Base-by-base conservation (phyloP, 2,888 invertebrate genomes). In the Syritta pipiens region DNA sequence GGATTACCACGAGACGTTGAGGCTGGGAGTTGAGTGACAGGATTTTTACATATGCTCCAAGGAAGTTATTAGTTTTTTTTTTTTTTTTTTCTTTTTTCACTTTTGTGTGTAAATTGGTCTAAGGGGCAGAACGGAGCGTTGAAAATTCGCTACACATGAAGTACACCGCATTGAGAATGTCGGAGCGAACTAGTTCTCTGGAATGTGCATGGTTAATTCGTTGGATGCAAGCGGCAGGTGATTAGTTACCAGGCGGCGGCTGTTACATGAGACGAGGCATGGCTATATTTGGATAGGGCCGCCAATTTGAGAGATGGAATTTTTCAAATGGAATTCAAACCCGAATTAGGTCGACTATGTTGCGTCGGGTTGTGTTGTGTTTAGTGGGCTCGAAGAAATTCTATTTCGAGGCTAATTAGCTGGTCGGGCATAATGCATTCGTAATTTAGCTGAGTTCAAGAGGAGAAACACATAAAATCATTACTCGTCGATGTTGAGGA, bases 11-110 rank as follows among this genome's bases (percentile, higher is more conserved):
- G 51, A 60, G 69, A 67, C 44, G 65, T 17, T 55, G 53, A 51
- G 49, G 59, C 49, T 49, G 10, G 37, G 17, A 26, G 6, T 55
- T 12, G 65, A 55, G 42, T 60, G 49, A 67, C 67, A 77, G 63
- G 63, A 65, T 77, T 65, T 75, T 75, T 76, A 69, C 71, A 71
- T 71, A 71, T n/a, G n/a, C 35, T 65, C 14, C 63, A 71, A 71
- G 76, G 71, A 77, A 77, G 71, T 77, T 71, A 77, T 71, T 59
- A 76, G 71, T 59, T 77, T 75, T 57, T 17, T n/a, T n/a, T n/a
- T n/a, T n/a, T n/a, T n/a, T n/a, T n/a, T n/a, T n/a, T n/a, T n/a
- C n/a, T n/a, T n/a, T n/a, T n/a, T n/a, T n/a, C n/a, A n/a, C n/a
- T n/a, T n/a, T n/a, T n/a, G n/a, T 65, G 44, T 71, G 37, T 71